Percentiles rank a stretch among this genome's conserved stretches.
Evolutionary conservation across 2,888 invertebrate species (phyloP).

Genomic region (Capitulum mitella): DNA sequence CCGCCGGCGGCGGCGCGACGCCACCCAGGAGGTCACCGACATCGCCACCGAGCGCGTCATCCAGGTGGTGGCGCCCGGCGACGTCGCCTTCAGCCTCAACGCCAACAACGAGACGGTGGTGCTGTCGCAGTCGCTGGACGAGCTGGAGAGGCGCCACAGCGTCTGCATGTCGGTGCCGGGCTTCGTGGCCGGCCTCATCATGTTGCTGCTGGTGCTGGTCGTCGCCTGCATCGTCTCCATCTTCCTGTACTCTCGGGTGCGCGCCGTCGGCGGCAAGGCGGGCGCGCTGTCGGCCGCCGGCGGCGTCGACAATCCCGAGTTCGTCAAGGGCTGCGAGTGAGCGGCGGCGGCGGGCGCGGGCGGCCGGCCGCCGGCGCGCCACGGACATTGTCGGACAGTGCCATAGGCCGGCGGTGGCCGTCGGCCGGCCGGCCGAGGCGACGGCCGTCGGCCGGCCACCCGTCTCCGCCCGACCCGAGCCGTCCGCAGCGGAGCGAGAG

Average conservation of each 20-base stretch:
- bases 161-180: constrained; percentile 91
- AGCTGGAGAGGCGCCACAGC: constrained; percentile 62
- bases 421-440: not conserved
- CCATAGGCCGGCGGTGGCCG: not conserved
- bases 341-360: too few relatives aligned
- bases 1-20: constrained; percentile 53
- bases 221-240: constrained; percentile 86
- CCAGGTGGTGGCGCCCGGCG: constrained; percentile 48
- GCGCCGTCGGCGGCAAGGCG: constrained; percentile 75
- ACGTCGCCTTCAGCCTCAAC: constrained; percentile 59
- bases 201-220: constrained; percentile 77
- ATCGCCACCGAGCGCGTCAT: constrained; percentile 45
- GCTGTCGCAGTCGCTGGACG: constrained; percentile 65
- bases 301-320: constrained; percentile 66
- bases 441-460: not conserved
- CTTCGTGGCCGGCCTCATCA: constrained; percentile 83
- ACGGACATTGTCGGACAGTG: not conserved
- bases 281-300: constrained; percentile 55
- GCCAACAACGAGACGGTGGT: constrained; percentile 77
- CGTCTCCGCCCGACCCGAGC: not conserved
- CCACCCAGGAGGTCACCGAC: constrained; percentile 70
- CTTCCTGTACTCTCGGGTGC: constrained; percentile 82
- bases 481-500: not conserved
- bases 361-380: not conserved
- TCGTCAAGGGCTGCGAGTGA: constrained; percentile 54